Evolutionary conservation across 2,888 invertebrate genomes (phyloP).

Genomic region (Heliconius sara): DNA sequence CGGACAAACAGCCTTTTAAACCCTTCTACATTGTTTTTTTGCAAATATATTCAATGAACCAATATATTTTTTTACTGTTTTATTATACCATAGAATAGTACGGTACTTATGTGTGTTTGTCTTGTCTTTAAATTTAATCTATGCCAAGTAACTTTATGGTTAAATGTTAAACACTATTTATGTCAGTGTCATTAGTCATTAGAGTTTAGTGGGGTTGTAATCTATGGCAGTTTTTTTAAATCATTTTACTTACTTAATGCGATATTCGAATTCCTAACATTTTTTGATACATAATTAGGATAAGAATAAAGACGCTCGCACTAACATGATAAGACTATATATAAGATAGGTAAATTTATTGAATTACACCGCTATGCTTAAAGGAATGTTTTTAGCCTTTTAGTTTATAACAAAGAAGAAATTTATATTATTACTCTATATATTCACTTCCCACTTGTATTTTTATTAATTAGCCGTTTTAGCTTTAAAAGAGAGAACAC

Average conservation of each 20-base stretch:
- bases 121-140: background rate
- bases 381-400: background rate
- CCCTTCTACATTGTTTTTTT: too few relatives aligned
- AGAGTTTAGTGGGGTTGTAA: background rate
- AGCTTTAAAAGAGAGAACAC: background rate
- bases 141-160: background rate
- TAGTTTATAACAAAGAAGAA: background rate
- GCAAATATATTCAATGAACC: too few relatives aligned
- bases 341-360: slow-evolving; percentile 10
- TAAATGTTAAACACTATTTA: background rate
- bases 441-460: background rate
- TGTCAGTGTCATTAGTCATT: slow-evolving; percentile 2
- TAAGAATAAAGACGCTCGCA: background rate
- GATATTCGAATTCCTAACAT: background rate
- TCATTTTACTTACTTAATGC: background rate
- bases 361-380: background rate
- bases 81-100: background rate
- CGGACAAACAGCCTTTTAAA: too few relatives aligned
- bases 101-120: background rate
- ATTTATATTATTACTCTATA: background rate
- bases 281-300: background rate
- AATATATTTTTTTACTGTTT: background rate
- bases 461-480: background rate
- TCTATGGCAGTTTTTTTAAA: slow-evolving; percentile 1
- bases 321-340: slow-evolving; percentile 2